Base-by-base conservation (phyloP, 2,888 invertebrate genomes). In the Scaptomyza polygonia region DNA sequence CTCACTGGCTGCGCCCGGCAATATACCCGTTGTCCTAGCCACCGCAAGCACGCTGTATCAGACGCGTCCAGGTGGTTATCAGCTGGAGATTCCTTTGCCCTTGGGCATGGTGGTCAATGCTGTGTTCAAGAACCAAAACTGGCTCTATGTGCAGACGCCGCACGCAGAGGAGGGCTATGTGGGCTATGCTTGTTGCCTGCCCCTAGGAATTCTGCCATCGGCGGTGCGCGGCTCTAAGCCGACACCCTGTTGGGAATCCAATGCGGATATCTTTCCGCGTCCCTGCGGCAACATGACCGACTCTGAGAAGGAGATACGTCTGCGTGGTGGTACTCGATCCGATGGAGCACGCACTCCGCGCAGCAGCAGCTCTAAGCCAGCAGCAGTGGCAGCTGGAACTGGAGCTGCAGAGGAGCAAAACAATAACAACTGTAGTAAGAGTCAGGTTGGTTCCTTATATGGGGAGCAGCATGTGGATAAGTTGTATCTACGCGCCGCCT, bases 81-180 rank as follows among this genome's bases (percentile, higher is more conserved):
- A 94, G 85, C 93, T 93, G 9, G 96, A 96, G 90, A 92, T 95
- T 51, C 93, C 94, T 0, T 91, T 96, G 51, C 96, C 96, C 0
- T 92, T 96, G 65, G 97, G 97, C 5, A 96, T 96, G 91, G 96
- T 97, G 4, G 96, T 97, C 11, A 97, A 97, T 90, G 96, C 96
- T 0, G 95, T 97, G 27, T 97, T 96, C 91, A 96, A 96, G 90
- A 96, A 96, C 86, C 95, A 96, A 80, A 94, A 95, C 82, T 97
- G 97, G 97, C 91, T 97, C 36, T 97, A 96, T 88, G 96, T 95
- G 16, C 96, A 96, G 90, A 97, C 96, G 0, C 96, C 96, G 3
- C 97, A 96, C 78, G 96, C 95, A 0, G 95, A 96, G 77, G 96
- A 96, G 89, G 97, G 97, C 0, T 97, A 96, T 83, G 95, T 97